phyloP scores from a whole-genome alignment of 2,113 vertebrate species.

The Mungos mungo region DNA sequence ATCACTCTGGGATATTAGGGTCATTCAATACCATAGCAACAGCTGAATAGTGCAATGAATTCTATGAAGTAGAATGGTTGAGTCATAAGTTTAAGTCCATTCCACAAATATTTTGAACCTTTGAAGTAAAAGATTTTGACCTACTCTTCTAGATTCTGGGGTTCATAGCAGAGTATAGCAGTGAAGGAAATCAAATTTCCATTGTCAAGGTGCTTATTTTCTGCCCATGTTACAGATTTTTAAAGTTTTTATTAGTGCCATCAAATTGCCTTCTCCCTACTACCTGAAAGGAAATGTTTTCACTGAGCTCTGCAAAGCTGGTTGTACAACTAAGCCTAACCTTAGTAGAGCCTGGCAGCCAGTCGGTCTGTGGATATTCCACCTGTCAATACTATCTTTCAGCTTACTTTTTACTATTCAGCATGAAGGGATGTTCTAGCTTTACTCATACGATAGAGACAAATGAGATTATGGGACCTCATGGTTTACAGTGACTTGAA shows the following conservation, averaged over 20 bases:
- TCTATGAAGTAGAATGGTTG: neutral
- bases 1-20: neutral
- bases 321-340: neutral
- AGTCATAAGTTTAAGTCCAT: neutral
- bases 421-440: neutral
- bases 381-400: accelerated
- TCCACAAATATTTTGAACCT: neutral
- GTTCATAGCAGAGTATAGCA: neutral
- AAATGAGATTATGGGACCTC: neutral
- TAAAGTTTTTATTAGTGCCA: neutral
- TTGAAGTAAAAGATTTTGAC: neutral
- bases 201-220: neutral
- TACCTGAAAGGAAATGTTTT: neutral
- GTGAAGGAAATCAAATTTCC: neutral
- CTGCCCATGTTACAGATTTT: neutral
- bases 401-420: neutral
- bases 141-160: neutral
- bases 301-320: neutral
- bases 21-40: neutral
- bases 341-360: neutral
- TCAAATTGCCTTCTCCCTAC: neutral
- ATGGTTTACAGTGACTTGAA: neutral
- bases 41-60: neutral
- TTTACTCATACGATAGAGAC: neutral
- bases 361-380: accelerated